These are phyloP conservation scores for Perca schrenkii DNA, from an alignment of 2,113 vertebrate genomes.

Conservation along the genomic window DNA sequence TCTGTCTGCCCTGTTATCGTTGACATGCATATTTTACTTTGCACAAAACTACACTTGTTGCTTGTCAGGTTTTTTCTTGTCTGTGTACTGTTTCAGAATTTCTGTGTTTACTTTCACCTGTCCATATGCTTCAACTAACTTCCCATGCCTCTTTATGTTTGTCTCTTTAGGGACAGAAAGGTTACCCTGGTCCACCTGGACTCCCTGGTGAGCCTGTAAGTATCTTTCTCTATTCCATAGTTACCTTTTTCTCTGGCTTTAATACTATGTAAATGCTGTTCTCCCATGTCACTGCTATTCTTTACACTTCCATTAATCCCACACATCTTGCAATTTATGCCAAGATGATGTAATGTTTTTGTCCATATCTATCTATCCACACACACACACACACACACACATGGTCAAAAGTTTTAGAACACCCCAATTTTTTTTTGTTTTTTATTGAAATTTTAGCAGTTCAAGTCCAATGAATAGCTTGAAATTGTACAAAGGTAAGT, in stretches of 20 bases:
- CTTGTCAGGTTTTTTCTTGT: constrained; percentile 23
- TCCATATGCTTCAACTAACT: constrained; percentile 10
- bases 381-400: no score
- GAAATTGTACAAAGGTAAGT: no score
- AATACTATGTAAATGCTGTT: background rate
- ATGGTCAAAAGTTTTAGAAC: no score
- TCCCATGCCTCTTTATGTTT: constrained; percentile 38
- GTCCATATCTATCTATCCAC: background rate
- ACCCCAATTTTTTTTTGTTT: no score
- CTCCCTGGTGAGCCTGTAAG: constrained; percentile 96
- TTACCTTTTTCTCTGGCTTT: background rate
- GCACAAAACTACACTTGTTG: constrained; percentile 35
- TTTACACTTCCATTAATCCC: constrained; percentile 1
- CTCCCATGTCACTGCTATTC: constrained; percentile 3
- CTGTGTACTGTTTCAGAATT: background rate
- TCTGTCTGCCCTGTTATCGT: constrained; percentile 36
- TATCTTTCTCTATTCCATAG: constrained; percentile 45
- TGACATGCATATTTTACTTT: constrained; percentile 43
- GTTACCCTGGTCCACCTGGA: constrained; percentile 92
- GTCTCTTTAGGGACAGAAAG: constrained; percentile 90
- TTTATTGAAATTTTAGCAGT: no score
- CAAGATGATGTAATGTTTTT: constrained; percentile 4
- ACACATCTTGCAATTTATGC: background rate
- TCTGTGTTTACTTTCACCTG: constrained; percentile 19
- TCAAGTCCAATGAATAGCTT: no score